Conservation (phyloP, 2,113 vertebrate genomes). For the Empidonax alnorum region DNA sequence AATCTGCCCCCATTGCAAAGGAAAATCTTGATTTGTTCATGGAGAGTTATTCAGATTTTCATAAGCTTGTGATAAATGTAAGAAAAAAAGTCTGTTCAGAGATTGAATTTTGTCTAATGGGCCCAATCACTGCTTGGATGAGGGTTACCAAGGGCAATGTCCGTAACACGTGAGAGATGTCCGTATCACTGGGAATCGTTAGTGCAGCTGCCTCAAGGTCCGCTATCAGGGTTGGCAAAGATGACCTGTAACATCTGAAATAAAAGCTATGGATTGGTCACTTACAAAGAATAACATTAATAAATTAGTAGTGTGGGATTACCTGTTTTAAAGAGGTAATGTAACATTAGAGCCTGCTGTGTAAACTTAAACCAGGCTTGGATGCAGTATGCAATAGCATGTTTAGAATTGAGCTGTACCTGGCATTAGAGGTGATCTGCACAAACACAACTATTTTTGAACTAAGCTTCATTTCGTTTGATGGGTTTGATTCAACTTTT, state of each 20-base stretch:
- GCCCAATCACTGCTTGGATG: background rate
- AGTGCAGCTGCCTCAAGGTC: background rate
- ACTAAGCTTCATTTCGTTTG: background rate
- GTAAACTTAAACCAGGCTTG: background rate
- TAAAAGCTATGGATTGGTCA: background rate
- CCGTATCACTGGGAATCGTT: background rate
- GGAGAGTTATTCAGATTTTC: background rate
- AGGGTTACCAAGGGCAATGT: background rate
- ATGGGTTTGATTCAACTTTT: background rate
- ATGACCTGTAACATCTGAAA: background rate
- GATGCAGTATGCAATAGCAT: background rate
- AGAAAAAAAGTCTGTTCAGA: background rate
- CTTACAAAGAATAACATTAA: background rate
- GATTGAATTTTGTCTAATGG: background rate
- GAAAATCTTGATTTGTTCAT: background rate
- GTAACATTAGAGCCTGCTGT: background rate
- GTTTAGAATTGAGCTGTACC: background rate
- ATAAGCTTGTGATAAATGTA: background rate
- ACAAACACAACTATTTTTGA: background rate
- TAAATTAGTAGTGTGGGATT: background rate
- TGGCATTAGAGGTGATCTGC: accelerated
- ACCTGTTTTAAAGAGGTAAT: background rate
- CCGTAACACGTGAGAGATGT: background rate
- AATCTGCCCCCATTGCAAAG: background rate
- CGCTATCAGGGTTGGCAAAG: background rate